Base-by-base conservation (phyloP, 2,113 vertebrate species). In the Hippocampus comes region DNA sequence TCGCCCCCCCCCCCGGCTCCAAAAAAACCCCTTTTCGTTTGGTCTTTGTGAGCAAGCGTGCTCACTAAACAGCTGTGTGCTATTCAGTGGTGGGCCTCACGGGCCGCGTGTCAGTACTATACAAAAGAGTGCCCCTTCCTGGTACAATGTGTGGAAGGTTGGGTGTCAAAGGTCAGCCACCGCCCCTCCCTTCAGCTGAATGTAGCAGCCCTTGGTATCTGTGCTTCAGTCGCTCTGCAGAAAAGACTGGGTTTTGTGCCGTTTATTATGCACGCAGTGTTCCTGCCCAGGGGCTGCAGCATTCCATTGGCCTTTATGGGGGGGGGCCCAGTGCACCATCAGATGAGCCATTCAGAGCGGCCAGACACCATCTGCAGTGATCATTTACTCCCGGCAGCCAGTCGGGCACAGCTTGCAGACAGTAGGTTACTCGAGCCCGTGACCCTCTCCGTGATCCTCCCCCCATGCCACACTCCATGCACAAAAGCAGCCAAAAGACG, bases 351-450 rank as follows among this genome's bases (percentile, higher is more conserved):
- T 91, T 90, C 84, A 90, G 85, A 82, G 78, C 76, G 78, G 81
- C 84, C 85, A 88, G 87, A 88, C 88, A 80, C 89, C 89, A 91
- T 91, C 89, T 91, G 90, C 87, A 89, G 88, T 86, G 69, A 78
- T 89, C 89, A 91, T 87, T 88, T 84, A 89, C 82, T 53, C 72
- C 64, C 74, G 68, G 83, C 85, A 79, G 87, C 77, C 73, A 82
- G 70, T 72, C 81, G 83, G 79, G 77, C 79, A 77, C 83, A 87
- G 87, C 77, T 85, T 89, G 84, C 77, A 67, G 75, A 83, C 81
- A 87, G 76, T 77, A 74, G 79, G 81, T 72, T 74, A 73, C 53
- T 67, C 72, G 64, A 69, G 72, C 41, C 68, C 43, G 51, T 57
- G 48, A 78, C 78, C 78, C 80, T 72, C 75, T 76, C 63, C 38